phyloP scores from a whole-genome alignment of 2,888 invertebrate species.

The Cerceris ruficornis region DNA sequence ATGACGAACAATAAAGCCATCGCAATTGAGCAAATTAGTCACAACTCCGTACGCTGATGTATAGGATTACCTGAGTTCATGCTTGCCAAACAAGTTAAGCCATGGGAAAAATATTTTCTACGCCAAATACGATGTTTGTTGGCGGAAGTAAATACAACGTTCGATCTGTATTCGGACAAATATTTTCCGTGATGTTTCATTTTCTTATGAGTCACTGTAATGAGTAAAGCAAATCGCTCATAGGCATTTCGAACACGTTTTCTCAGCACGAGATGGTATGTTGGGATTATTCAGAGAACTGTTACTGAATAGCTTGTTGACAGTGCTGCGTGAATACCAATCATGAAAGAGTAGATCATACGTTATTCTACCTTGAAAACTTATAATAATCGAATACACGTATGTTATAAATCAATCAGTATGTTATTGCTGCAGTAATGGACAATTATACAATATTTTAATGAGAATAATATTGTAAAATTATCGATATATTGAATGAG shows the following conservation, averaged over 20 bases:
- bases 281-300: conserved; percentile 53
- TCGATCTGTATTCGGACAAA: neutral
- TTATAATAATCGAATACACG: conserved; percentile 33
- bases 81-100: neutral
- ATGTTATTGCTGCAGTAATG: neutral
- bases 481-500: too few species aligned
- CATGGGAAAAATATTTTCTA: conserved; percentile 2
- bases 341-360: conserved; percentile 17
- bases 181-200: conserved; percentile 12
- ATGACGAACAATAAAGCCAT: neutral
- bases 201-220: conserved; percentile 25
- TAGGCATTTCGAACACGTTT: conserved; percentile 54
- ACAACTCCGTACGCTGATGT: neutral
- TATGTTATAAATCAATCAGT: neutral
- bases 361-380: conserved; percentile 6
- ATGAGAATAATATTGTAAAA: conserved; percentile 1
- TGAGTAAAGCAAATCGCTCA: conserved; percentile 23
- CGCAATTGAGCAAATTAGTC: neutral
- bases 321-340: conserved; percentile 57
- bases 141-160: neutral
- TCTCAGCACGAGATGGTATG: conserved; percentile 42
- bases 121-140: neutral
- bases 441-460: neutral
- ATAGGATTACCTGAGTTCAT: neutral
- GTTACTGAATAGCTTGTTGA: conserved; percentile 53